phyloP scores from a whole-genome alignment of 2,888 invertebrate species.

The Nemoura dubitans region DNA sequence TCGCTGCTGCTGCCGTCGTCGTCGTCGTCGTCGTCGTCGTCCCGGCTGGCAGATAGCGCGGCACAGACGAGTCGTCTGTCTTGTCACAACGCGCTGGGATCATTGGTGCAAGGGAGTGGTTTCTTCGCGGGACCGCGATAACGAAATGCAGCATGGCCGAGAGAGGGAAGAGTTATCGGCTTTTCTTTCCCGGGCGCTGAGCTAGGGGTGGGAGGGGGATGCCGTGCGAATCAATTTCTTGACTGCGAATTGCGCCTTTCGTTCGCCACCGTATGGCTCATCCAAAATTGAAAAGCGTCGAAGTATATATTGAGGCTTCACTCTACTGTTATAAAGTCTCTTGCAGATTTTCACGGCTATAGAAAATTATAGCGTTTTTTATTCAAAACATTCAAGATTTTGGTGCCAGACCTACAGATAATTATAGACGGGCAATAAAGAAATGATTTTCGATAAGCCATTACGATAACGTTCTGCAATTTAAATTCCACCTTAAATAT shows the following conservation, averaged over 20 bases:
- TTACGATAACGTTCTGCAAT: background rate
- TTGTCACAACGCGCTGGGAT: background rate
- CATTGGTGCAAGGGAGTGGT: slow-evolving; percentile 25
- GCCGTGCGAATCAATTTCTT: background rate
- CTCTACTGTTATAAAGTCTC: background rate
- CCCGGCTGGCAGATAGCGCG: no score
- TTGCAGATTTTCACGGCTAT: background rate
- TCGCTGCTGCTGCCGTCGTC: background rate
- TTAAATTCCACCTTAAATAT: background rate
- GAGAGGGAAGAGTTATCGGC: background rate
- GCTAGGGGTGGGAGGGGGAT: background rate
- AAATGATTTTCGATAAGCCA: background rate
- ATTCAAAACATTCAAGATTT: background rate
- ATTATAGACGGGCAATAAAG: background rate
- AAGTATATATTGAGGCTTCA: background rate
- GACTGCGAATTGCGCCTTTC: no score
- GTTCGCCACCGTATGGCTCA: no score
- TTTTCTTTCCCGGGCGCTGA: background rate
- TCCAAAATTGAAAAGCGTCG: no score
- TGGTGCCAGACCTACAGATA: background rate
- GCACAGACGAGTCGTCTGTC: no score
- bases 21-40: no score
- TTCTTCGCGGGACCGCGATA: background rate
- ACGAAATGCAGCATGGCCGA: background rate
- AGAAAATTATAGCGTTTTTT: background rate